Evolutionary conservation across 2,888 invertebrate genomes (phyloP).

Genomic region (Eledone cirrhosa): DNA sequence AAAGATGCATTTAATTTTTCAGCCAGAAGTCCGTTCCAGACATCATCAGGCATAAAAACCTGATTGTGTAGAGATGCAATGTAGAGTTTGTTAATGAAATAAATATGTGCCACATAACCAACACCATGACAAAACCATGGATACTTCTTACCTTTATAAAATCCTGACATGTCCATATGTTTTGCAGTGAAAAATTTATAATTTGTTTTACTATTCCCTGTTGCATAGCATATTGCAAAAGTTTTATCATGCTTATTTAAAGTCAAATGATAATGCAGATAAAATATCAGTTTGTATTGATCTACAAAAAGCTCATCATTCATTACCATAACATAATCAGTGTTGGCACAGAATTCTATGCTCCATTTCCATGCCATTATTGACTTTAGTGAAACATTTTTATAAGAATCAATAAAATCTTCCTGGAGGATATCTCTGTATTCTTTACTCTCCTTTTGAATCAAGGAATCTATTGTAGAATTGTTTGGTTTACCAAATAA

Average conservation of each 20-base stretch:
- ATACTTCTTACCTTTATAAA: background rate
- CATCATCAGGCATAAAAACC: background rate
- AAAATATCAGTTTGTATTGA: background rate
- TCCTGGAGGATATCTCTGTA: slow-evolving; percentile 1
- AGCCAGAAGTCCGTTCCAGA: background rate
- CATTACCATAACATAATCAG: background rate
- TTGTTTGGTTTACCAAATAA: background rate
- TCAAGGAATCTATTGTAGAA: background rate
- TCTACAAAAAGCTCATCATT: slow-evolving; percentile 9
- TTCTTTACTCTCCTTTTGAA: background rate
- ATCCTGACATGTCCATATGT: background rate
- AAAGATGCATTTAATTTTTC: background rate
- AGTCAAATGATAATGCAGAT: background rate
- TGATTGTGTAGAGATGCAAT: background rate
- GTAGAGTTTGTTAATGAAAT: background rate
- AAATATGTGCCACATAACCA: background rate
- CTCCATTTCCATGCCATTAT: background rate
- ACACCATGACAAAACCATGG: background rate
- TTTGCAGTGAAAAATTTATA: background rate
- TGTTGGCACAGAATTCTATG: background rate
- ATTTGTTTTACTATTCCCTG: accelerated
- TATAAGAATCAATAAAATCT: background rate
- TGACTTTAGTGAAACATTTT: background rate
- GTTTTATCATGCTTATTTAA: no score
- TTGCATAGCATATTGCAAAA: background rate